phyloP scores from a whole-genome alignment of 1,140 invertebrate genomes.

The Lordiphosa collinella region DNA sequence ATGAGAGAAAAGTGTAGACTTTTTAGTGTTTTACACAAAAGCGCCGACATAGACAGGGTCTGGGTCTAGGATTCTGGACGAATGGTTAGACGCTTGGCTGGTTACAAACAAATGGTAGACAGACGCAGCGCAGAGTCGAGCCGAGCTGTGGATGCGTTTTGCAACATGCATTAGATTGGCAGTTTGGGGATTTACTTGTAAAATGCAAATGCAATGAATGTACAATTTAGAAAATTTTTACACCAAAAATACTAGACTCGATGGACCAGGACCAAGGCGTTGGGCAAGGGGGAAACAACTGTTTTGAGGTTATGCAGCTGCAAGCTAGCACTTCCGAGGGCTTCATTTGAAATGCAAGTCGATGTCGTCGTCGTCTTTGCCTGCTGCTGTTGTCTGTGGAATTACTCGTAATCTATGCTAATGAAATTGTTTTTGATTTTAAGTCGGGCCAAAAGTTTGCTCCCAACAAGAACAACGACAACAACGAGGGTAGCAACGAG shows the following conservation, averaged over 20 bases:
- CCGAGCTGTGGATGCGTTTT: constrained; percentile 46
- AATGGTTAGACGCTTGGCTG: constrained; percentile 73
- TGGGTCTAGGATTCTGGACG: constrained; percentile 47
- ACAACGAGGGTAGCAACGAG: constrained; percentile 15
- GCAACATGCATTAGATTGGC: constrained; percentile 76
- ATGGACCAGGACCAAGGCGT: constrained; percentile 32
- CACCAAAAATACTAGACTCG: constrained; percentile 64
- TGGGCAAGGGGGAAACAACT: constrained; percentile 18
- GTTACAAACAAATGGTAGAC: constrained; percentile 65
- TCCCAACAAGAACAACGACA: constrained; percentile 33
- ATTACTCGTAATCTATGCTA: constrained; percentile 74
- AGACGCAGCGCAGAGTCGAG: constrained; percentile 29
- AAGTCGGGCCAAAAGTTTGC: constrained; percentile 42
- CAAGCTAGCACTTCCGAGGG: background rate
- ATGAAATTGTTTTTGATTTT: constrained; percentile 72
- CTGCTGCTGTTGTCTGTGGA: constrained; percentile 3
- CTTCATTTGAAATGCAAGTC: constrained; percentile 11
- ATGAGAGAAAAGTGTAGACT: constrained; percentile 51
- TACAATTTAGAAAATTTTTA: constrained; percentile 76
- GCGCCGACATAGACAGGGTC: constrained; percentile 63
- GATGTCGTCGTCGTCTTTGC: background rate
- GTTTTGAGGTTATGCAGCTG: background rate
- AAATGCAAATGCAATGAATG: constrained; percentile 77
- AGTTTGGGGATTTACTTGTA: constrained; percentile 76
- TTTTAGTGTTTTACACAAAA: constrained; percentile 77